Percentiles rank a stretch among this genome's conserved stretches.
Evolutionary conservation across 2,113 vertebrate genomes (phyloP).

Genomic region (Rousettus leschenaultii): DNA sequence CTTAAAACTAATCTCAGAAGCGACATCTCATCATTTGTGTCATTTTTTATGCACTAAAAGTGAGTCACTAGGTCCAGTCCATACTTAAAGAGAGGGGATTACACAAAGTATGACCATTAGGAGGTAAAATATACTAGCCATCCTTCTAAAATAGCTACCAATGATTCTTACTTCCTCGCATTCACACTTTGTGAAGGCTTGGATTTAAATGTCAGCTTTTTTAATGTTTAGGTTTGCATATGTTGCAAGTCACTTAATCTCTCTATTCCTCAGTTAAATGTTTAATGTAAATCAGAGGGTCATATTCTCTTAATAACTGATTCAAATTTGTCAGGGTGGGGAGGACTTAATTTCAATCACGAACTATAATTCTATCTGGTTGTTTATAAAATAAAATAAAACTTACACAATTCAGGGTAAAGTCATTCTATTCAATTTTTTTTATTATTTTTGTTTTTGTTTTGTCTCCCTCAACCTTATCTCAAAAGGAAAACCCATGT

Average conservation of each 20-base stretch:
- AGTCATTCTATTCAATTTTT: neutral
- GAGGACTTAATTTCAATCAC: neutral
- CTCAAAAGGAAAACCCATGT: neutral
- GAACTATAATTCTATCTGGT: neutral
- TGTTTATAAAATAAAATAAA: neutral
- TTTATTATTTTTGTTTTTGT: neutral
- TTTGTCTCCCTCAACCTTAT: neutral
- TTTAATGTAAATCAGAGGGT: neutral
- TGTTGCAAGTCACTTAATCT: neutral
- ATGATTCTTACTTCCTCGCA: neutral
- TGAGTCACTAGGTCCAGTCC: neutral
- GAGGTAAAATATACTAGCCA: neutral
- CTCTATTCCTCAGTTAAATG: neutral
- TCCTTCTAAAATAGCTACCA: neutral
- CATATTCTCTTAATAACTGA: neutral
- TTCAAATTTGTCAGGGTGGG: neutral
- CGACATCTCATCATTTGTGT: neutral
- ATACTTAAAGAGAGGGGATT: neutral
- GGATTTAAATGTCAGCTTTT: neutral
- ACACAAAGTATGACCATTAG: neutral
- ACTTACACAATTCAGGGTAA: neutral
- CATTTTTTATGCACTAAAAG: neutral
- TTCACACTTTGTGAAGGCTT: neutral
- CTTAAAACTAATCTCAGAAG: neutral
- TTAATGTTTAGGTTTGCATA: neutral